Evolutionary conservation across 2,113 vertebrate species (phyloP), one percentile per base, ranked within the genome.

Genomic region (Pongo pygmaeus): DNA sequence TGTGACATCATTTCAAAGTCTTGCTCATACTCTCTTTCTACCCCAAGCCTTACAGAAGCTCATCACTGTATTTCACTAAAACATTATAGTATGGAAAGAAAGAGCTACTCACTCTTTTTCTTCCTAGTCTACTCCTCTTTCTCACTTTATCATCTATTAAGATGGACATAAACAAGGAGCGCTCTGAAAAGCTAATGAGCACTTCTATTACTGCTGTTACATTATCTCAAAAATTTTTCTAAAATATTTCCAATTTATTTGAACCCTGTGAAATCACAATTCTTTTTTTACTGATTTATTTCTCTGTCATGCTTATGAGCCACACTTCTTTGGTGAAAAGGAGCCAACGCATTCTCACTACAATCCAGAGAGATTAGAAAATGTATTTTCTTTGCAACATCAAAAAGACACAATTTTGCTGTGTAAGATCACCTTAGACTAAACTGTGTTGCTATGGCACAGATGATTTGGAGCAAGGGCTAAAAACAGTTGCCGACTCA

Each of bases 401-500:
- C 10, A 61, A 85, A 95, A 94, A 85, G 43, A 77, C 1, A 59
- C 16, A 72, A 35, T 57, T 94, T 93, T 93, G 6, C 18, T 81
- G 32, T 67, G 30, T 93, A 2, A 61, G 57, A 83, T 77, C 17
- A 96, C 9, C 8, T 59, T 50, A 59, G 8, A 84, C 6, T 91
- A 81, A 91, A 38, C 92, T 81, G 7, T n/a, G 64, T 64, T 96
- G 59, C n/a, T 85, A 10, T 89, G 40, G 11, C 25, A 59, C 27
- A 61, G 77, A 59, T 83, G 43, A 97, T 74, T 86, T 94, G 52
- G 74, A 89, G 11, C 35, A 94, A 86, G 11, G 13, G 38, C 46
- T 97, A 91, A 67, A 97, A 94, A 85, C 35, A 93, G 18, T 61
- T 96, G 61, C 50, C 27, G 22, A 59, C 40, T 95, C 27, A 69